Base-by-base conservation (phyloP, 2,797 vertebrate species). In the Epinephelus malabaricus region DNA sequence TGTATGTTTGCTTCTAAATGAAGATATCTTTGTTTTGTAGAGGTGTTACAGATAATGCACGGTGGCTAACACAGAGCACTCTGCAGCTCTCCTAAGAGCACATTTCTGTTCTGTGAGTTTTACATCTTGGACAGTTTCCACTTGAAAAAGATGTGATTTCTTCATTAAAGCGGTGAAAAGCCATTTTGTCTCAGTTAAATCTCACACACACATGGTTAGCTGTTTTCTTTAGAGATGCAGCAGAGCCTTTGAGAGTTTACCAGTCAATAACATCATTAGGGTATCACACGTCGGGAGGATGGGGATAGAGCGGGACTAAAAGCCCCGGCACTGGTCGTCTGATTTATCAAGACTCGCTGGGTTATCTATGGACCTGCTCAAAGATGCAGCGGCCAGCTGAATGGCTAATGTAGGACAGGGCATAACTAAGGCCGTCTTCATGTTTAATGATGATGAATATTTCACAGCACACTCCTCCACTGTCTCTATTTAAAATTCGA, bases 391-490 rank as follows among this genome's bases (percentile, higher is more conserved):
- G 47, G 76, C 64, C 82, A 86, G 92, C 86, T 86, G 86, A 85
- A 87, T 85, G 80, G 67, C 75, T 88, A 79, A 88, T 86, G 90
- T 79, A 81, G 86, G 82, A 86, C 85, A 15, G 63, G 70, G 73
- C 59, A 53, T 73, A 86, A 88, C 87, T 89, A 86, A 91, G 89
- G 85, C 62, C 84, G 76, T 75, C 87, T 93, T 90, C 93, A 91
- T 95, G 92, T 94, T 94, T 93, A 95, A 95, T 90, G 93, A 90
- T 47, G 86, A 92, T 85, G 67, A 95, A 94, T 95, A 94, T 95
- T 94, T 95, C 87, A 94, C 84, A 34, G 23, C 70, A 17, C 64
- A 30, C 59, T 76, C 83, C 68, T 85, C 85, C 86, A 85, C 87
- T 77, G 79, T 79, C 83, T 79, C 81, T 84, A 86, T 92, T 91